Evolutionary conservation across 53 echinoderm and acorn worm genomes (phyloP).

Genomic region (Stichopus horrens): DNA sequence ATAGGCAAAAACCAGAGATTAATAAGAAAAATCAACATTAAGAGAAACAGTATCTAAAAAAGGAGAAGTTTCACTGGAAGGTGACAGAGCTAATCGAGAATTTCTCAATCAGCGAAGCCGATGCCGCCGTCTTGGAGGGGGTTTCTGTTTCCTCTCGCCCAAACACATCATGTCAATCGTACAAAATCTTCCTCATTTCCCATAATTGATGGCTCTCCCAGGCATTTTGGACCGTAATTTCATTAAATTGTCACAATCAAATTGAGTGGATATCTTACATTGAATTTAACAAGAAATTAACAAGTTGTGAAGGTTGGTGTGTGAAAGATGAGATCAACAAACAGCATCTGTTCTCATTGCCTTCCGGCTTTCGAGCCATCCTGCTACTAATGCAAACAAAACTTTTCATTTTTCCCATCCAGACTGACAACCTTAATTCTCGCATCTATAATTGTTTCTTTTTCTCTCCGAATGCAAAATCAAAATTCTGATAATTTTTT

Average conservation of each 20-base stretch:
- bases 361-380: background rate
- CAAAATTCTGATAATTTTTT: slow-evolving; percentile 37
- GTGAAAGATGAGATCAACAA: slow-evolving; percentile 38
- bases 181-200: slow-evolving; percentile 39
- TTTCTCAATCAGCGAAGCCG: slow-evolving; percentile 26
- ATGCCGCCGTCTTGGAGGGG: background rate
- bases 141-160: slow-evolving; percentile 38
- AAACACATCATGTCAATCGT: slow-evolving; percentile 30
- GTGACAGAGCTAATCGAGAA: slow-evolving; percentile 36
- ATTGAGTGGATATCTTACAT: slow-evolving; percentile 47
- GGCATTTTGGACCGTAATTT: slow-evolving; percentile 42
- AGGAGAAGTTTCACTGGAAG: background rate
- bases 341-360: slow-evolving; percentile 33
- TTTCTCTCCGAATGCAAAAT: slow-evolving; percentile 31
- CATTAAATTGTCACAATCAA: slow-evolving; percentile 46
- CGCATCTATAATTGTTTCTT: slow-evolving; percentile 30
- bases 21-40: slow-evolving; percentile 22
- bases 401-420: slow-evolving; percentile 24
- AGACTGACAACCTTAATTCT: slow-evolving; percentile 42
- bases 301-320: slow-evolving; percentile 41
- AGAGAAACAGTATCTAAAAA: slow-evolving; percentile 10
- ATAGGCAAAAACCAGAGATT: slow-evolving; percentile 25
- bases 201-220: slow-evolving; percentile 38
- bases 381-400: slow-evolving; percentile 20
- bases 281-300: slow-evolving; percentile 47